phyloP scores from a whole-genome alignment of 2,888 invertebrate genomes.

The Enchytraeus crypticus region DNA sequence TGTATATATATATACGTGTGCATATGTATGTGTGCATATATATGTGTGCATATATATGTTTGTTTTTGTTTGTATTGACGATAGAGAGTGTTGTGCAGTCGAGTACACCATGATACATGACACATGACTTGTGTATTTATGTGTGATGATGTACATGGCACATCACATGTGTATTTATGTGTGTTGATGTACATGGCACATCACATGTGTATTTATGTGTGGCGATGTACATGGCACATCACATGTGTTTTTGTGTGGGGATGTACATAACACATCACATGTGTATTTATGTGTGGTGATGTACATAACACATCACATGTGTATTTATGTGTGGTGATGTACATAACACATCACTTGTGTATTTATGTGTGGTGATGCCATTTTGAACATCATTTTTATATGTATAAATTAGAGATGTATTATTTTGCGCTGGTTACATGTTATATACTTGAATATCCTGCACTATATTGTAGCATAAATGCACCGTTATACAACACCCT shows the following conservation, averaged over 20 bases:
- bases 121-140: too few species aligned
- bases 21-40: conserved; percentile 53
- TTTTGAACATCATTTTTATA: too few species aligned
- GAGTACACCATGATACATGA: too few species aligned
- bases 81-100: neutral
- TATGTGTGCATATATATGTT: conserved; percentile 49
- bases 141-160: too few species aligned
- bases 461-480: too few species aligned
- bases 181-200: neutral
- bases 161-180: neutral
- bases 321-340: conserved; percentile 4
- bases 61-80: conserved; percentile 33
- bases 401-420: too few species aligned
- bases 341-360: neutral
- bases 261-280: neutral
- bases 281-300: neutral
- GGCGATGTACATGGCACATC: neutral
- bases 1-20: neutral
- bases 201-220: neutral
- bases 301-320: neutral
- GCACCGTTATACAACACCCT: too few species aligned
- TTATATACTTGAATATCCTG: too few species aligned
- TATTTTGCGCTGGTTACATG: too few species aligned
- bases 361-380: neutral
- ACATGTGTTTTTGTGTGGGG: conserved; percentile 2